Evolutionary conservation across 1,140 invertebrate species (phyloP).

Genomic region (Neelides sp.): DNA sequence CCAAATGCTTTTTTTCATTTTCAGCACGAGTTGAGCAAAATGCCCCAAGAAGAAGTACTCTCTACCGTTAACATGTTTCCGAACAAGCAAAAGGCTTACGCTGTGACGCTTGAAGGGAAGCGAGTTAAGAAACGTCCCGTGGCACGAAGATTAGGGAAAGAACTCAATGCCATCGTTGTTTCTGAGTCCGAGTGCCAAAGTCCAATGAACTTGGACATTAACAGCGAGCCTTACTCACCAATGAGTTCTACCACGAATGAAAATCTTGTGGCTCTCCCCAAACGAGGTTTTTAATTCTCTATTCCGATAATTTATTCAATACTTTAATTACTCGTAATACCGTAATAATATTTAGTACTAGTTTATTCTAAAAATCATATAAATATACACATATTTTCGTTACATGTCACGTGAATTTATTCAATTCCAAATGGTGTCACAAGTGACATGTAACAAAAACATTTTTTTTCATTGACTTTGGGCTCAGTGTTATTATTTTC

Average conservation of each 20-base stretch:
- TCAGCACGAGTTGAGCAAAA: conserved; percentile 5
- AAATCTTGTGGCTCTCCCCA: too few species aligned
- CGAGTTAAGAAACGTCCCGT: background rate
- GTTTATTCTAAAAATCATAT: too few species aligned
- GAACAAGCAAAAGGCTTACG: background rate
- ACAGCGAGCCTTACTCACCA: too few species aligned
- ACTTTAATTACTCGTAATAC: too few species aligned
- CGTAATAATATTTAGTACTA: too few species aligned
- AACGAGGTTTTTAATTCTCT: too few species aligned
- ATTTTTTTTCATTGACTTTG: background rate
- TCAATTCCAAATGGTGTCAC: background rate
- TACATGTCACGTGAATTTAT: background rate
- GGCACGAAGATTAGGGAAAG: background rate
- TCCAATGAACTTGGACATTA: too few species aligned
- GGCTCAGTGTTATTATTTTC: background rate
- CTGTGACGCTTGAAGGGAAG: conserved; percentile 1
- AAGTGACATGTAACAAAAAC: background rate
- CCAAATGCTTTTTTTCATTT: background rate
- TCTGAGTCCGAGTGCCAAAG: too few species aligned
- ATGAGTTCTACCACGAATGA: too few species aligned
- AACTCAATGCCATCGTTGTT: too few species aligned
- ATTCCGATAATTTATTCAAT: too few species aligned
- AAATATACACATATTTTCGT: background rate
- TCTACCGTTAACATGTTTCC: background rate
- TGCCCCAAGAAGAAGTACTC: background rate